Conservation (phyloP, 2,888 invertebrate species). For the Melanargia galathea region DNA sequence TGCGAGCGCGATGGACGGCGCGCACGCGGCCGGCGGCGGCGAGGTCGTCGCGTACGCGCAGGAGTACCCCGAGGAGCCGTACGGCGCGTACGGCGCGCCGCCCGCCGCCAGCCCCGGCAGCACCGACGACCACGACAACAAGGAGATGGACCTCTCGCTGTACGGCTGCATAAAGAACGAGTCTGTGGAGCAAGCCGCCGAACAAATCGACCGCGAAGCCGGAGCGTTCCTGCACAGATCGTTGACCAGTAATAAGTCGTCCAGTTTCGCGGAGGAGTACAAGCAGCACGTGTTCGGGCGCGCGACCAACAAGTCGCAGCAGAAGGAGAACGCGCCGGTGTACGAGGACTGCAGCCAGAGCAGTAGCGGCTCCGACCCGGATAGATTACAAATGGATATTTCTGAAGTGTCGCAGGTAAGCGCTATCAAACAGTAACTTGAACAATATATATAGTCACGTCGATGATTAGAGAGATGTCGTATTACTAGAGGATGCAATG, state of each 20-base stretch:
- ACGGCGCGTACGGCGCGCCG: constrained; percentile 58
- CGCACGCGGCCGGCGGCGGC: constrained; percentile 51
- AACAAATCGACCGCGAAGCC: constrained; percentile 52
- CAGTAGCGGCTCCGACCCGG: constrained; percentile 89
- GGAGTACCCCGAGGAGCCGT: constrained; percentile 69
- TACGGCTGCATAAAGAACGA: constrained; percentile 72
- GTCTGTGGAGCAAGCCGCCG: constrained; percentile 55
- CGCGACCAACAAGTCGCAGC: constrained; percentile 56
- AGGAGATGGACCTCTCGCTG: constrained; percentile 77
- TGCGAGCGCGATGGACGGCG: constrained; percentile 62
- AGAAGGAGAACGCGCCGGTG: constrained; percentile 75
- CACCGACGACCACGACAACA: constrained; percentile 70
- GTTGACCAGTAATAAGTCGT: constrained; percentile 53
- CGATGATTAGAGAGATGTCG: neutral
- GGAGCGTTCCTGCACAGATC: constrained; percentile 57
- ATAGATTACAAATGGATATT: constrained; percentile 88
- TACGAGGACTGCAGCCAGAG: constrained; percentile 84
- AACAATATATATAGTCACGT: neutral
- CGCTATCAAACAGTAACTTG: neutral
- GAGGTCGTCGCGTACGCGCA: constrained; percentile 56
- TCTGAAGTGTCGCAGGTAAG: constrained; percentile 78
- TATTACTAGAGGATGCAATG: neutral
- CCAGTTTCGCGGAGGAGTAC: constrained; percentile 66
- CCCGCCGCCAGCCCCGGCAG: constrained; percentile 64
- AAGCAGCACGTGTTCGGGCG: constrained; percentile 66